Conservation (phyloP, 2,797 vertebrate genomes). For the Cuculus canorus region DNA sequence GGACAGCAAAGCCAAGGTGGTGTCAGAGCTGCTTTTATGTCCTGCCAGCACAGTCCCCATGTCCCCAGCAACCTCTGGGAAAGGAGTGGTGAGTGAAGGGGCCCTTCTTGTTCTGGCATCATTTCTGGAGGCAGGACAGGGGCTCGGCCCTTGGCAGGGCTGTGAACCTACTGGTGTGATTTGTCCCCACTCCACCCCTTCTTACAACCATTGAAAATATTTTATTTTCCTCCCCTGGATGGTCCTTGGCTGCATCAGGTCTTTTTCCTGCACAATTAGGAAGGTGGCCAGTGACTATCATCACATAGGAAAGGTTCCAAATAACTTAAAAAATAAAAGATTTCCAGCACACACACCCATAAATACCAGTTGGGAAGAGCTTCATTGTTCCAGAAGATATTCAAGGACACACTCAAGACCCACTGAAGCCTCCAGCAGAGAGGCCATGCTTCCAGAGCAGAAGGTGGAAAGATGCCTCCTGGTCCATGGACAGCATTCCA, state of each 20-base stretch:
- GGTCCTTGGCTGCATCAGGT: neutral
- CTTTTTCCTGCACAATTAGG: conserved; percentile 14
- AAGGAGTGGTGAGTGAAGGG: neutral
- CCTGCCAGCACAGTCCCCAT: neutral
- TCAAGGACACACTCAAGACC: neutral
- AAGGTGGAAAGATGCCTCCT: neutral
- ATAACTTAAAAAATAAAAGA: neutral
- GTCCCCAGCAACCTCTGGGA: neutral
- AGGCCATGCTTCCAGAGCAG: fast-evolving
- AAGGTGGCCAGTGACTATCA: conserved; percentile 11
- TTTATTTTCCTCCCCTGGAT: neutral
- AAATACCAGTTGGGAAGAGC: neutral
- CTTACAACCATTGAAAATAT: neutral
- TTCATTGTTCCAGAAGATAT: neutral
- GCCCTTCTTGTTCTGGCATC: neutral
- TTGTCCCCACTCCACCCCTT: neutral
- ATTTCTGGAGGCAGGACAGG: neutral
- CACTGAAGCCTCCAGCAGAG: neutral
- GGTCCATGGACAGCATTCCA: neutral
- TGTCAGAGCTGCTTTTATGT: conserved; percentile 5
- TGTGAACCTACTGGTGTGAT: neutral
- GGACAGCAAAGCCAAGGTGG: neutral
- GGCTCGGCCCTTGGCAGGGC: conserved; percentile 13
- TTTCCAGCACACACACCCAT: neutral
- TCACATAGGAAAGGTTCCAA: neutral